Base-by-base conservation (phyloP, 2,113 vertebrate genomes). In the Salvelinus alpinus region DNA sequence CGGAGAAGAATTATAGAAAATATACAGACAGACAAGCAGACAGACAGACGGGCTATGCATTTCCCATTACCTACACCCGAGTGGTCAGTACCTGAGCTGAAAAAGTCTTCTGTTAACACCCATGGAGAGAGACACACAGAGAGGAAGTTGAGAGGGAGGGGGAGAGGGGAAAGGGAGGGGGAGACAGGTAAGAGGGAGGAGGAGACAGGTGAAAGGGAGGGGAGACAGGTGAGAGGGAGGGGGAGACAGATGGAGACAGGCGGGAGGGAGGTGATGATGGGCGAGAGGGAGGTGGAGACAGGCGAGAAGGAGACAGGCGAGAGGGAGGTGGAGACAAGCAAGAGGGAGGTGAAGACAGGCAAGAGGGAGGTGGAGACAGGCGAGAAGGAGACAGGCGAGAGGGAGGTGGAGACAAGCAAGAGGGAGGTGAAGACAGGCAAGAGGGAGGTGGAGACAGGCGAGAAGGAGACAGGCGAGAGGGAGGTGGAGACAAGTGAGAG, bases 31-130 rank as follows among this genome's bases (percentile, higher is more conserved):
- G 34, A 78, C 0, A 62, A 24, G 74, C 62, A 77, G 5, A 82
- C 70, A 86, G 80, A 76, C 73, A 83, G 66, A 81, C 70, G 70
- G 44, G n/a, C 79, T 84, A 75, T 64, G 72, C 72, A 74, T 81
- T 80, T 85, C 86, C 91, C 85, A 47, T 95, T 96, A 96, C 96
- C 94, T 95, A 95, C 76, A 90, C 82, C 81, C 79, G 92, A 84
- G 71, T 89, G 87, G 85, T 95, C 95, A 87, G 91, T 97, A 96
- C 94, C 95, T 95, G 94, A 92, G 59, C 93, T 95, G 87, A 94
- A 92, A 78, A 95, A 90, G 87, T 95, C 93, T 92, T 97, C 96
- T 95, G 94, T 92, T 92, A 83, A 90, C 88, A 91, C 3, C 74
- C 89, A 82, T 86, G 86, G 85, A 88, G 83, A 85, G 78, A 85